Evolutionary conservation across 2,797 vertebrate genomes (phyloP), one percentile per base, ranked within the genome.

Genomic region (Neomorphus geoffroyi): DNA sequence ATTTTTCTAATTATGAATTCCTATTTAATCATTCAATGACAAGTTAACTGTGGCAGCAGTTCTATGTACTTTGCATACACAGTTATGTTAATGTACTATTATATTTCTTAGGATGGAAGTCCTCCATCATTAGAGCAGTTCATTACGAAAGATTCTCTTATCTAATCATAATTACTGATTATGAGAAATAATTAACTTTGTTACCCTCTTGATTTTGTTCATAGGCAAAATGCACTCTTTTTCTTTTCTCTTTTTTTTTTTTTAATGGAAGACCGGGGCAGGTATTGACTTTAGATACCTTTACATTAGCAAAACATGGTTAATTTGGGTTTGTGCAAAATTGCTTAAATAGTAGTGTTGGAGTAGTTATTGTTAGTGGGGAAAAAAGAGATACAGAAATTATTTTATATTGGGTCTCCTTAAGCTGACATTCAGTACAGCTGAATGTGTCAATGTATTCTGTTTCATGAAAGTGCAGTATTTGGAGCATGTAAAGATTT

Each of bases 1-100:
- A 98, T 98, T 98, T 97, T 98, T 98, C 99, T 99, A 98, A 99
- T 99, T 99, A 99, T 98, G 98, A 98, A 99, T 99, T 99, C 98
- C 96, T 98, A 96, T 98, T 98, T 99, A 99, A 99, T 99, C 99
- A 98, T 98, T 99, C 98, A 99, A 97, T 98, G 99, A 99, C 99
- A 99, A 97, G 98, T 97, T 97, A 97, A 98, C 98, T 97, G 94
- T 98, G 98, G 98, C 98, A 97, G 97, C 93, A 43, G 96, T 97
- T 98, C 97, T 97, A 90, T 98, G 97, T 98, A 97, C 95, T 98
- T 98, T 98, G 97, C 96, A 97, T 98, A 98, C 97, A 97, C 97
- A 98, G 97, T 98, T 99, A 99, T 99, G 98, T 98, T 99, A 98
- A 99, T 99, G 96, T 97, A 97, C 96, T 97, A 96, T 98, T 98